A percentile compares a stretch with the other conserved stretches of the same genome.
phyloP scores from a whole-genome alignment of 2,888 invertebrate species.

The Eupithecia centaureata region DNA sequence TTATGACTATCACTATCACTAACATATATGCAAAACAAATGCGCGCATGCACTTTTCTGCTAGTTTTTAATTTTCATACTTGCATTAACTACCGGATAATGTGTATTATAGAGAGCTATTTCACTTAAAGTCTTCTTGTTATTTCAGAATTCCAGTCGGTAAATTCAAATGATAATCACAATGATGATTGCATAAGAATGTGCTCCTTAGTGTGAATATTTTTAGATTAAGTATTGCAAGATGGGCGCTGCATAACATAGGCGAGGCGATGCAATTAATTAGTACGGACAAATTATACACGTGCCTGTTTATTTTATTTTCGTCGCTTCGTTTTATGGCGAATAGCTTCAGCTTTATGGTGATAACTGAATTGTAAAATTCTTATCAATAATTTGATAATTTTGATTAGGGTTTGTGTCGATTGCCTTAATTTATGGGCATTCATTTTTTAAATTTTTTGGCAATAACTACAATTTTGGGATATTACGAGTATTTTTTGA shows the following conservation, averaged over 20 bases:
- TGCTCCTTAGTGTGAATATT: constrained; percentile 10
- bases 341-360: background rate
- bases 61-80: too few relatives aligned
- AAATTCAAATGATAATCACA: constrained; percentile 45
- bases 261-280: constrained; percentile 27
- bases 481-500: too few relatives aligned
- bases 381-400: too few relatives aligned
- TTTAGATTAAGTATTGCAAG: constrained; percentile 12
- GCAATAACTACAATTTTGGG: too few relatives aligned
- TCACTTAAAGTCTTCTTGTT: too few relatives aligned
- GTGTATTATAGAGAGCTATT: too few relatives aligned
- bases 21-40: too few relatives aligned
- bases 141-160: background rate
- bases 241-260: constrained; percentile 14
- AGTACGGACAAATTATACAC: constrained; percentile 29
- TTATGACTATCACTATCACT: too few relatives aligned
- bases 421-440: background rate
- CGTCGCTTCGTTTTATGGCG: constrained; percentile 12
- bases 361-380: too few relatives aligned
- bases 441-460: background rate
- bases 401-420: background rate
- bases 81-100: too few relatives aligned
- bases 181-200: constrained; percentile 10
- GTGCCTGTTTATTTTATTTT: constrained; percentile 26
- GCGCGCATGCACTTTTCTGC: too few relatives aligned